Evolutionary conservation across 2,888 invertebrate species (phyloP).

Genomic region (Perithous albicinctus): DNA sequence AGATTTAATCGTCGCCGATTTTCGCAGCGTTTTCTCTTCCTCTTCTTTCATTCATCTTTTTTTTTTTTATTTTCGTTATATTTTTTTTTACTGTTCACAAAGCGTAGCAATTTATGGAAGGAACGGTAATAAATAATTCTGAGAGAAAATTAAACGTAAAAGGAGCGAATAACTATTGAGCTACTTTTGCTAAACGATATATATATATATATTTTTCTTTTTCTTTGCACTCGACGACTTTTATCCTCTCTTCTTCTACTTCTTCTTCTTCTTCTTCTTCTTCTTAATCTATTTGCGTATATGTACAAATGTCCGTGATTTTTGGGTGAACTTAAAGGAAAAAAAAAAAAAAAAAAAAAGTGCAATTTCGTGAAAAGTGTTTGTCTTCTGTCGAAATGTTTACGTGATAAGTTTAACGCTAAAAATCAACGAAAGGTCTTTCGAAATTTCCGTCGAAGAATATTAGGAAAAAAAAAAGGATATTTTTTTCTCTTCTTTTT

Average conservation of each 20-base stretch:
- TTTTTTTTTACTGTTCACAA: conserved; percentile 23
- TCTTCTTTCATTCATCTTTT: background rate
- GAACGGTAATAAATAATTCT: conserved; percentile 32
- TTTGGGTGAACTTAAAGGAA: conserved; percentile 54
- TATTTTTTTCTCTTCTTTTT: background rate
- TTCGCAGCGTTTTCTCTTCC: conserved; percentile 19
- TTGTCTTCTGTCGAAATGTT: conserved; percentile 48
- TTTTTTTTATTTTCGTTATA: conserved; percentile 29
- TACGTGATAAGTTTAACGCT: conserved; percentile 31
- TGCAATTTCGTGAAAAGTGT: conserved; percentile 63
- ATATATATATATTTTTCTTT: conserved; percentile 16
- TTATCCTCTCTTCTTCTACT: conserved; percentile 45
- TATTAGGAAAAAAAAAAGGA: background rate
- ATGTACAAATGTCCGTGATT: conserved; percentile 60
- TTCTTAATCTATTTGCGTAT: conserved; percentile 50
- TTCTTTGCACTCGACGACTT: conserved; percentile 11
- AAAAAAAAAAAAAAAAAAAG: conserved; percentile 46
- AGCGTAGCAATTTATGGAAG: conserved; percentile 11
- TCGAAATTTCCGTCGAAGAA: background rate
- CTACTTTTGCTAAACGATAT: conserved; percentile 4
- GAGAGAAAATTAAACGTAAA: conserved; percentile 12
- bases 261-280: background rate
- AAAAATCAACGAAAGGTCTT: conserved; percentile 42
- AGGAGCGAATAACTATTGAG: background rate
- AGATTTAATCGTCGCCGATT: background rate